Evolutionary conservation across 92 coral and sea anemone species (phyloP).

Genomic region (Epizoanthus rinbou): DNA sequence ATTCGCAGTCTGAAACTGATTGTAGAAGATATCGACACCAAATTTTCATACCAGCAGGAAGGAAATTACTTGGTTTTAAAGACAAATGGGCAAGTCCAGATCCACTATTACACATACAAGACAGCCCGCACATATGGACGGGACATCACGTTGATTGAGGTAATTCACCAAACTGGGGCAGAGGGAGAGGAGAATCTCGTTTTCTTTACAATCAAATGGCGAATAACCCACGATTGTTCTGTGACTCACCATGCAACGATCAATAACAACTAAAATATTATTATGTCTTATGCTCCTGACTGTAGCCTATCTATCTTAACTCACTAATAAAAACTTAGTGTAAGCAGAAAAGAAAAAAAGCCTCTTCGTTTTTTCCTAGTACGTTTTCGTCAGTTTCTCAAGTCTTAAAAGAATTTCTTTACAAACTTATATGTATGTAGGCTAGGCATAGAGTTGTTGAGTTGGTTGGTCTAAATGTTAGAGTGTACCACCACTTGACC

Average conservation of each 20-base stretch:
- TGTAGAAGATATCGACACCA: neutral
- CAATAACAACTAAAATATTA: slow-evolving; percentile 12
- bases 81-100: slow-evolving; percentile 7
- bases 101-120: slow-evolving; percentile 31
- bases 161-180: neutral
- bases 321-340: slow-evolving; percentile 14
- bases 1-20: slow-evolving; percentile 13
- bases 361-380: slow-evolving; percentile 13
- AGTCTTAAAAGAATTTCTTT: slow-evolving; percentile 19
- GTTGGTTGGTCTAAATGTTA: slow-evolving; percentile 10
- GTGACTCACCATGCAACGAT: slow-evolving; percentile 15
- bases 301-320: slow-evolving; percentile 15
- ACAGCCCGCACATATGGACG: slow-evolving; percentile 8
- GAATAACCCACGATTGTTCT: neutral
- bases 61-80: slow-evolving; percentile 25
- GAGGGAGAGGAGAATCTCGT: neutral
- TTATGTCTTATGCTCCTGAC: slow-evolving; percentile 16
- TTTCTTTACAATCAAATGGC: neutral
- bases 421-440: slow-evolving; percentile 7
- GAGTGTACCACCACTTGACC: slow-evolving; percentile 24
- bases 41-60: slow-evolving; percentile 12
- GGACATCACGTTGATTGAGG: slow-evolving; percentile 21
- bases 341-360: slow-evolving; percentile 13
- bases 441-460: slow-evolving; percentile 17
- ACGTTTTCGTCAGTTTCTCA: slow-evolving; percentile 13